A percentile compares a stretch with the other conserved stretches of the same genome.
phyloP scores from a whole-genome alignment of 2,888 invertebrate species.

The Nemoura dubitans region DNA sequence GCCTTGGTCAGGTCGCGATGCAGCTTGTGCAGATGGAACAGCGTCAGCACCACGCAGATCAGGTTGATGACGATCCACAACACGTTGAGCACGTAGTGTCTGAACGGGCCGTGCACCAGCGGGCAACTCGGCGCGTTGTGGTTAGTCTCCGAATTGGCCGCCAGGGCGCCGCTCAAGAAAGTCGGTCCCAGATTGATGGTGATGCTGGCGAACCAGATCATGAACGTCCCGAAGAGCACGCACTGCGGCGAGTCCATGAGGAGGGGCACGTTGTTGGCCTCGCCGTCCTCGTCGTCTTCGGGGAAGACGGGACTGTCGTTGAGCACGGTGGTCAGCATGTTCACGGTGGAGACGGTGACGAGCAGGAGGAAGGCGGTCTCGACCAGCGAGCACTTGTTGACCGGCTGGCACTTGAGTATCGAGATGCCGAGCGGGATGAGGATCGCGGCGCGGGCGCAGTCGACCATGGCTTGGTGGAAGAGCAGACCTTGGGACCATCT shows the following conservation, averaged over 20 bases:
- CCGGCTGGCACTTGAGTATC: slow-evolving; percentile 82
- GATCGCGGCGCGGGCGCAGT: slow-evolving; percentile 82
- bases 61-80: slow-evolving; percentile 90
- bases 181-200: slow-evolving; percentile 91
- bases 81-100: slow-evolving; percentile 90
- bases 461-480: slow-evolving; percentile 86
- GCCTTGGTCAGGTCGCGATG: slow-evolving; percentile 84
- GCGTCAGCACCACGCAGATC: slow-evolving; percentile 83
- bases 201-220: slow-evolving; percentile 93
- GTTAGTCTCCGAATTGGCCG: slow-evolving; percentile 79
- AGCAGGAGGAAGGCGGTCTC: slow-evolving; percentile 88
- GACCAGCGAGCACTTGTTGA: slow-evolving; percentile 85
- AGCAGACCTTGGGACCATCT: slow-evolving; percentile 88
- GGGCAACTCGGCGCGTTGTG: slow-evolving; percentile 86
- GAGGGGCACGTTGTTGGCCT: slow-evolving; percentile 69
- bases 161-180: slow-evolving; percentile 83
- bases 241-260: slow-evolving; percentile 90
- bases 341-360: slow-evolving; percentile 88
- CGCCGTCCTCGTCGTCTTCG: slow-evolving; percentile 70
- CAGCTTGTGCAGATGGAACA: slow-evolving; percentile 80
- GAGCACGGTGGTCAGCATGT: slow-evolving; percentile 86
- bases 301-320: slow-evolving; percentile 88
- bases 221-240: slow-evolving; percentile 88
- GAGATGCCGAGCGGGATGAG: slow-evolving; percentile 81
- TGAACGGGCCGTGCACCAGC: slow-evolving; percentile 84